Evolutionary conservation across 2,888 invertebrate genomes (phyloP).

Genomic region (Drosophila meridiana): DNA sequence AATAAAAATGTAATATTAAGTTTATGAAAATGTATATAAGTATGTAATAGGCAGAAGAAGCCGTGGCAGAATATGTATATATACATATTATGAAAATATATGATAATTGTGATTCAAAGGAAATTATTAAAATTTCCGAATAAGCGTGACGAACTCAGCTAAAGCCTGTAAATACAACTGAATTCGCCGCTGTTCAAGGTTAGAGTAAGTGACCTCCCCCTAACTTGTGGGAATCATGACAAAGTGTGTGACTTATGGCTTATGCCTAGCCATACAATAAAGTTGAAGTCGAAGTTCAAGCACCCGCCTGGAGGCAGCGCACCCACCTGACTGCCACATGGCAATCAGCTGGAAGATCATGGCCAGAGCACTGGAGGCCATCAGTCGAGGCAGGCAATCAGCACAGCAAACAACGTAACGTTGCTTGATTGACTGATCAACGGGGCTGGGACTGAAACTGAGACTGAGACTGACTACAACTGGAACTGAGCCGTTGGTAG

Average conservation of each 20-base stretch:
- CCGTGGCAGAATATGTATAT: too few relatives aligned
- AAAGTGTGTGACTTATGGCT: slow-evolving; percentile 33
- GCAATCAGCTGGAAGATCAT: slow-evolving; percentile 29
- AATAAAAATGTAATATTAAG: too few relatives aligned
- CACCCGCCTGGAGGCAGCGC: slow-evolving; percentile 24
- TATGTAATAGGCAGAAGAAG: too few relatives aligned
- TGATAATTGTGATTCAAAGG: too few relatives aligned
- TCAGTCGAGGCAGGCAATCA: slow-evolving; percentile 29
- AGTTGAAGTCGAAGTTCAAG: slow-evolving; percentile 57
- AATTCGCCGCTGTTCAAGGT: slow-evolving; percentile 32
- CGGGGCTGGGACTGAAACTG: slow-evolving; percentile 1
- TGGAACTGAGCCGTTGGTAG: not conserved
- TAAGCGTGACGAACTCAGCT: not conserved
- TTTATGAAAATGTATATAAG: too few relatives aligned
- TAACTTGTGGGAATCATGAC: not conserved
- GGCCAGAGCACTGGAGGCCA: slow-evolving; percentile 49
- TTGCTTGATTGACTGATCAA: slow-evolving; percentile 73
- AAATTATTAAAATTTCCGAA: too few relatives aligned
- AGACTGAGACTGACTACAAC: not conserved
- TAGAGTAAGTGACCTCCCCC: not conserved
- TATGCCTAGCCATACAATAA: slow-evolving; percentile 21
- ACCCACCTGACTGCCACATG: slow-evolving; percentile 51
- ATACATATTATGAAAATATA: too few relatives aligned
- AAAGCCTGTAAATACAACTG: slow-evolving; percentile 10
- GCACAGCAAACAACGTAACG: slow-evolving; percentile 19